Evolutionary conservation across 2,888 invertebrate species (phyloP).

Genomic region (Drosophila phalerata): DNA sequence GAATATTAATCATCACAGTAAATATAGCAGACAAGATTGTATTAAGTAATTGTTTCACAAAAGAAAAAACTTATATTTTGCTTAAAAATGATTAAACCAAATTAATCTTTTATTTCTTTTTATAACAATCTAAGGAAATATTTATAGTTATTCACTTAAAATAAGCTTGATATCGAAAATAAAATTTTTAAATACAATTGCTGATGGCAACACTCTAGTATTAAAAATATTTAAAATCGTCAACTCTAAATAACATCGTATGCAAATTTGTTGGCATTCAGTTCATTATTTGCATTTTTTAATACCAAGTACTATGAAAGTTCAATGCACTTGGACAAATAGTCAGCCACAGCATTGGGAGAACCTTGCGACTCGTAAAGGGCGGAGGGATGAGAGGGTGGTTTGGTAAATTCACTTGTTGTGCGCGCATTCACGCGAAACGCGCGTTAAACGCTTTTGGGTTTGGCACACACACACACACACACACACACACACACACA

Average conservation of each 20-base stretch:
- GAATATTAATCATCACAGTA: no score
- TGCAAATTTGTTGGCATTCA: conserved; percentile 15
- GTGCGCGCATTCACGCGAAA: conserved; percentile 64
- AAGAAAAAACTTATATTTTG: no score
- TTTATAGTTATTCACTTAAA: no score
- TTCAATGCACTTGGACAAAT: conserved; percentile 57
- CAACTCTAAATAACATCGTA: neutral
- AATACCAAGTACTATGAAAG: conserved; percentile 10
- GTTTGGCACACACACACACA: conserved; percentile 25
- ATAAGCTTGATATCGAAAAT: no score
- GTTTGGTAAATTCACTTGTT: conserved; percentile 22
- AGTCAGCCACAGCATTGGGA: neutral
- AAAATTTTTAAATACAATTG: no score
- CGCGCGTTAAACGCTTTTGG: conserved; percentile 63
- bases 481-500: neutral
- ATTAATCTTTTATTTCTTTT: no score
- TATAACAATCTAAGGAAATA: no score
- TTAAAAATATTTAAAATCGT: no score
- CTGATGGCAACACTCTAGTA: no score
- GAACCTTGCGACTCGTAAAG: neutral
- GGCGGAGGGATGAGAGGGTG: neutral
- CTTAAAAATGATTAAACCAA: no score
- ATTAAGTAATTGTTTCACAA: no score
- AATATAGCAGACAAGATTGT: no score
- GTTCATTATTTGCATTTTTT: conserved; percentile 22